Evolutionary conservation across 2,113 vertebrate genomes (phyloP).

Genomic region (Gymnocephalus cernua): DNA sequence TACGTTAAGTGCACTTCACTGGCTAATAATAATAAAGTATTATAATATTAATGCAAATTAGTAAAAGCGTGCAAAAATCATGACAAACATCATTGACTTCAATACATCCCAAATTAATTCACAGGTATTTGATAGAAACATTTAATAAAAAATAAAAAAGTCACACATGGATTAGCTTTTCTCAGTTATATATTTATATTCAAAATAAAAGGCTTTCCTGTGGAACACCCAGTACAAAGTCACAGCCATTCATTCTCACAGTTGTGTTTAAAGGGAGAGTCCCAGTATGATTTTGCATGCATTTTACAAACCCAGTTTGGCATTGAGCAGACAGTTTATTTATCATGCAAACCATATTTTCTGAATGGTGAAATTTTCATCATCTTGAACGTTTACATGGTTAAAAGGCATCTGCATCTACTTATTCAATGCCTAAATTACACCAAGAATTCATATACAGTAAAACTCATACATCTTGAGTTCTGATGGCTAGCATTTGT

Average conservation of each 20-base stretch:
- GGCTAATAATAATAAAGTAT: background rate
- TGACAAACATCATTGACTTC: background rate
- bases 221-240: slow-evolving; percentile 33
- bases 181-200: slow-evolving; percentile 29
- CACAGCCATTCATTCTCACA: background rate
- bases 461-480: slow-evolving; percentile 6
- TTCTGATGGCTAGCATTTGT: background rate
- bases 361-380: background rate
- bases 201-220: slow-evolving; percentile 34
- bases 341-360: slow-evolving; percentile 5
- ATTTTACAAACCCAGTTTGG: background rate
- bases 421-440: background rate
- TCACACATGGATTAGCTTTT: background rate
- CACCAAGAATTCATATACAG: background rate
- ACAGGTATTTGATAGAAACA: background rate
- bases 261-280: background rate
- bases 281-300: background rate
- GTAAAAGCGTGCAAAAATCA: background rate
- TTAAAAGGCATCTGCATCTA: slow-evolving; percentile 2
- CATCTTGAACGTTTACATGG: slow-evolving; percentile 10
- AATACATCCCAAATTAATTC: background rate
- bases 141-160: slow-evolving; percentile 22
- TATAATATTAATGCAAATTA: background rate
- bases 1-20: no score
- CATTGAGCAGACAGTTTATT: background rate